phyloP scores from a whole-genome alignment of 1,140 invertebrate species.

The Diorhabda sublineata region DNA sequence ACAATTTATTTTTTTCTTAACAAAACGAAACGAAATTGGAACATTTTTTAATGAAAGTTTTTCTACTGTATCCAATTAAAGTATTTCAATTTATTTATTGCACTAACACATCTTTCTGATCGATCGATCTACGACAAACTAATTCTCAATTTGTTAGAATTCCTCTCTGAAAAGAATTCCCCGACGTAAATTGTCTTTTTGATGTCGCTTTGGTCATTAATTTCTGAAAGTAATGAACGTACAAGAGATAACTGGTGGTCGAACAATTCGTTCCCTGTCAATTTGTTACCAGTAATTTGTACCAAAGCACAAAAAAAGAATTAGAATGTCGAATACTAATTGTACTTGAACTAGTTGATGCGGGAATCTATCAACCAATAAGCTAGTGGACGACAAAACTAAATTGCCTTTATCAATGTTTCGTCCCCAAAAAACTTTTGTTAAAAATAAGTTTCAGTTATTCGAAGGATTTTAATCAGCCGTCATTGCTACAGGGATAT shows the following conservation, averaged over 20 bases:
- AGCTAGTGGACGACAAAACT: background rate
- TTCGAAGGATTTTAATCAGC: too few relatives aligned
- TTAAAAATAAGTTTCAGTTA: too few relatives aligned
- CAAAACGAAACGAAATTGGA: too few relatives aligned
- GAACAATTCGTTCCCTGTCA: background rate
- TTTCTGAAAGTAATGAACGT: background rate
- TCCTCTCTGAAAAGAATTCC: background rate
- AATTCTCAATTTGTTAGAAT: background rate
- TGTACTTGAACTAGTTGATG: background rate
- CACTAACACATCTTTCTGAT: too few relatives aligned
- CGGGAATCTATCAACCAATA: background rate
- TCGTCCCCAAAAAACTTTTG: too few relatives aligned
- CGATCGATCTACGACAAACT: background rate
- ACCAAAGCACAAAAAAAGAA: conserved; percentile 1
- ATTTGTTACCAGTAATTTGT: background rate
- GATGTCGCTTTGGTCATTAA: background rate
- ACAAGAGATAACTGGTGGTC: conserved; percentile 1
- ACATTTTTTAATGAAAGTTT: too few relatives aligned
- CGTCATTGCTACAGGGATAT: too few relatives aligned
- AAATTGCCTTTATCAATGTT: background rate
- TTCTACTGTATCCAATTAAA: too few relatives aligned
- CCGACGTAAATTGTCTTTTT: conserved; percentile 2
- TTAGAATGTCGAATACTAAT: background rate
- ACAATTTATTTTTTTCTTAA: too few relatives aligned
- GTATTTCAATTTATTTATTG: too few relatives aligned